phyloP scores from a whole-genome alignment of 2,797 vertebrate genomes.

The Petrocephalus sullivani region DNA sequence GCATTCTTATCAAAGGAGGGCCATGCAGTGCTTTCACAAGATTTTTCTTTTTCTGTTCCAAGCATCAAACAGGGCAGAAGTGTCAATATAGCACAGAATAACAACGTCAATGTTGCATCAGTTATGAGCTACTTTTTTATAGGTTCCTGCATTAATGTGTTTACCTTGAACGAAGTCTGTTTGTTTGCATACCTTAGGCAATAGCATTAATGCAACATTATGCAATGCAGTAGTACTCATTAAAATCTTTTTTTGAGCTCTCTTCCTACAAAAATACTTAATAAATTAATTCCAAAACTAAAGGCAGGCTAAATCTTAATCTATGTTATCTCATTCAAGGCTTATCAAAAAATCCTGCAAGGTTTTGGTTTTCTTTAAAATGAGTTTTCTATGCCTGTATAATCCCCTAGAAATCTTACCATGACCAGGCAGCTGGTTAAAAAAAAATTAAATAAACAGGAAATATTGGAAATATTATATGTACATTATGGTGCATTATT shows the following conservation, averaged over 20 bases:
- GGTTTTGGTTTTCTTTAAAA: not conserved
- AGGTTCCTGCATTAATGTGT: not conserved
- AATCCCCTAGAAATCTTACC: not conserved
- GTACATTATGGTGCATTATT: not conserved
- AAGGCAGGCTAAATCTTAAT: not conserved
- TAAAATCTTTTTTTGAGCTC: not conserved
- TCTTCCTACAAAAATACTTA: not conserved
- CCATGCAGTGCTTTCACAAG: not conserved
- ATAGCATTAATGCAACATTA: not conserved
- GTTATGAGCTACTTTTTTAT: not conserved
- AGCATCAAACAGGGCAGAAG: not conserved
- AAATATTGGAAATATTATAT: not conserved
- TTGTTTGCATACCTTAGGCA: not conserved
- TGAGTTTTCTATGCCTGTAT: not conserved
- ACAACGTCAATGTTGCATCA: not conserved
- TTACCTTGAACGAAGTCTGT: not conserved
- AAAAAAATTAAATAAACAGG: not conserved
- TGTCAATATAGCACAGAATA: constrained; percentile 20
- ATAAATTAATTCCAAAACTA: not conserved
- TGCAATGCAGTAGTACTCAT: not conserved
- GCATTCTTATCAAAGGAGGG: not conserved
- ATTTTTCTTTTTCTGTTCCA: not conserved
- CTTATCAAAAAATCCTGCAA: not conserved
- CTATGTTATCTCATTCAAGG: not conserved
- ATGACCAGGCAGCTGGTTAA: not conserved